Percentiles rank a stretch among this genome's conserved stretches.
These are phyloP conservation scores for Crotalus tigris DNA, from an alignment of 2,113 vertebrate species.

Conservation along the genomic window DNA sequence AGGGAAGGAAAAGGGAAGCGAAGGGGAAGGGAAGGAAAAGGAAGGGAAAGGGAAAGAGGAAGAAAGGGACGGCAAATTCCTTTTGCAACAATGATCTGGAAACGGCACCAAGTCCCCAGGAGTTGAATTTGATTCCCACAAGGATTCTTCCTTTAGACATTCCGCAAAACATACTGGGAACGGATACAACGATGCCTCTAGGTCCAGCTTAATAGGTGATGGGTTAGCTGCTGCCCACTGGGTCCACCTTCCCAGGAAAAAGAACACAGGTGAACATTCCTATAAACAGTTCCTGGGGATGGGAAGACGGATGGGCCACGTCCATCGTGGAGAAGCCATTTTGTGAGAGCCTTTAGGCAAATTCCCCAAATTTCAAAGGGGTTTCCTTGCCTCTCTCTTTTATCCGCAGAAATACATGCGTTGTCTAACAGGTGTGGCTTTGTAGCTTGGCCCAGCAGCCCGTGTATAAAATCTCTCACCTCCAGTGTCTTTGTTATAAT, in stretches of 20 bases:
- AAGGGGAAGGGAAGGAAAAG: background rate
- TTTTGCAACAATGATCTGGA: too few species aligned
- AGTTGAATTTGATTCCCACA: too few species aligned
- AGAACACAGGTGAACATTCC: background rate
- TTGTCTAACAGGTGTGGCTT: background rate
- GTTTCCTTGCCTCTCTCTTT: background rate
- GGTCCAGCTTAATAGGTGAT: too few species aligned
- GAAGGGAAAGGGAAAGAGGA: background rate
- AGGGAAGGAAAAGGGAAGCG: background rate
- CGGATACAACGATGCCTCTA: too few species aligned
- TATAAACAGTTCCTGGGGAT: background rate
- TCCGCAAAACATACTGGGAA: too few species aligned
- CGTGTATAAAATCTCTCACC: slow-evolving; percentile 64
- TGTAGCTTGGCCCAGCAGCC: background rate
- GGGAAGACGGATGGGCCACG: background rate
- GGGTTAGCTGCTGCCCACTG: too few species aligned
- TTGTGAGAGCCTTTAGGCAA: background rate
- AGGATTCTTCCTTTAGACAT: too few species aligned
- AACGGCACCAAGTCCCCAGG: too few species aligned
- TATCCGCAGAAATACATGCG: background rate
- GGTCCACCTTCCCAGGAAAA: too few species aligned
- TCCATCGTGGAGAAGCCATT: background rate
- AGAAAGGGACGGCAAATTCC: background rate
- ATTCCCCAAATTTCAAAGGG: background rate
- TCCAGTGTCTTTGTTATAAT: slow-evolving; percentile 87